phyloP scores from a whole-genome alignment of 2,797 vertebrate genomes.

The Naso thynnoides region DNA sequence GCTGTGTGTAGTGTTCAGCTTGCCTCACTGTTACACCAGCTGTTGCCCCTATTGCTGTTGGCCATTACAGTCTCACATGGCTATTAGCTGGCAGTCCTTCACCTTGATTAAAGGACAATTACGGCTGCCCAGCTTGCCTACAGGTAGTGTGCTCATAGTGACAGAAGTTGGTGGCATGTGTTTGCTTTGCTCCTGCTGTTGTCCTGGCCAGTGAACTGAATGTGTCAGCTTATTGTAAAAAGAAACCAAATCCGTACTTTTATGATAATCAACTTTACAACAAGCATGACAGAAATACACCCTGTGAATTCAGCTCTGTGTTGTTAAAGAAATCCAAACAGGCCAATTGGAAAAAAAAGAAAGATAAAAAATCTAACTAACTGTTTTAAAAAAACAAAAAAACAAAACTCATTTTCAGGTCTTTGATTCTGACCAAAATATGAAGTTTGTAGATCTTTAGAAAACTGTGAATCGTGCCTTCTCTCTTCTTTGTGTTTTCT shows the following conservation, averaged over 20 bases:
- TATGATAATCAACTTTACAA: not conserved
- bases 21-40: slow-evolving; percentile 31
- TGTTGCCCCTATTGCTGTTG: slow-evolving; percentile 41
- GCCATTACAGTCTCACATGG: slow-evolving; percentile 30
- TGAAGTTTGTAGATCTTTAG: too few relatives aligned
- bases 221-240: not conserved
- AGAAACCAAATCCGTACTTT: not conserved
- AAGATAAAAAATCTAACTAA: too few relatives aligned
- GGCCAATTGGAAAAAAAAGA: too few relatives aligned
- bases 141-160: slow-evolving; percentile 37
- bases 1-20: slow-evolving; percentile 2
- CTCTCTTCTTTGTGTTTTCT: too few relatives aligned
- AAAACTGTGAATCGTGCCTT: too few relatives aligned
- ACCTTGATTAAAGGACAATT: slow-evolving; percentile 50
- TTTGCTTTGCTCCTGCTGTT: slow-evolving; percentile 28
- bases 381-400: too few relatives aligned
- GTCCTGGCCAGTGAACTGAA: slow-evolving; percentile 27
- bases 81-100: slow-evolving; percentile 48
- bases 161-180: slow-evolving; percentile 51
- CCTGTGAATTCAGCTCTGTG: not conserved
- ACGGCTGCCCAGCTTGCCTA: slow-evolving; percentile 40
- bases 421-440: too few relatives aligned
- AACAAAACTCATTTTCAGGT: too few relatives aligned
- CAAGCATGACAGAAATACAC: not conserved
- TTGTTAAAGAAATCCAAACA: not conserved